Percentiles rank a stretch among this genome's conserved stretches.
Conservation (phyloP, 2,797 vertebrate genomes). For the Lerista edwardsae region DNA sequence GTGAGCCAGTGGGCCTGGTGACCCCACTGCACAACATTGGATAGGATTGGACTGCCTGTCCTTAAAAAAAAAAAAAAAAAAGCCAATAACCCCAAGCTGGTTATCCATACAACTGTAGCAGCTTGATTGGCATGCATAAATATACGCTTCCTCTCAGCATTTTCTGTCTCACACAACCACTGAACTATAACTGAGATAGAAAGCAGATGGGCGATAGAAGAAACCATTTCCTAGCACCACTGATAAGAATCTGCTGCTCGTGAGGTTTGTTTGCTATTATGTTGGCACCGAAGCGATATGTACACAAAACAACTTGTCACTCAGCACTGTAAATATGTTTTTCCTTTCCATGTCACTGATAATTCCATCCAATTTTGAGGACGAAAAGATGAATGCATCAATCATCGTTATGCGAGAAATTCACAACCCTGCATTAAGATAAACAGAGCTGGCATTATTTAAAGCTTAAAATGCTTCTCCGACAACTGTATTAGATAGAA, state of each 20-base stretch:
- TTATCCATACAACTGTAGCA: conserved; percentile 9
- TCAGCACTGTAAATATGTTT: not conserved
- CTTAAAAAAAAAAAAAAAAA: conserved; percentile 30
- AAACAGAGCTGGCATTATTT: not conserved
- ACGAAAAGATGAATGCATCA: conserved; percentile 14
- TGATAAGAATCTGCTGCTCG: not conserved
- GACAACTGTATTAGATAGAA: not conserved
- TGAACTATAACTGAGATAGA: not conserved
- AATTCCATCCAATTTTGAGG: conserved; percentile 13
- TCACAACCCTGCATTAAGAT: not conserved
- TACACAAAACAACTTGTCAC: conserved; percentile 19
- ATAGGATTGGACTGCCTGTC: too few relatives aligned
- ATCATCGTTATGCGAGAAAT: conserved; percentile 8
- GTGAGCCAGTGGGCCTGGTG: too few relatives aligned
- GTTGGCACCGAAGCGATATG: not conserved
- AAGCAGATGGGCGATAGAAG: conserved; percentile 41
- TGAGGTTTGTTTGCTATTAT: not conserved
- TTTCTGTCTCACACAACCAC: conserved; percentile 21
- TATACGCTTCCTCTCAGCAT: not conserved
- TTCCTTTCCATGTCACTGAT: not conserved
- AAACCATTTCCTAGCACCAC: conserved; percentile 7
- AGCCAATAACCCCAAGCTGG: not conserved
- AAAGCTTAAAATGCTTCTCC: conserved; percentile 1
- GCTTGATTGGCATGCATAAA: conserved; percentile 27
- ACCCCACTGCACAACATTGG: too few relatives aligned